phyloP scores from a whole-genome alignment of 2,797 vertebrate genomes.

The Mus minutoides region DNA sequence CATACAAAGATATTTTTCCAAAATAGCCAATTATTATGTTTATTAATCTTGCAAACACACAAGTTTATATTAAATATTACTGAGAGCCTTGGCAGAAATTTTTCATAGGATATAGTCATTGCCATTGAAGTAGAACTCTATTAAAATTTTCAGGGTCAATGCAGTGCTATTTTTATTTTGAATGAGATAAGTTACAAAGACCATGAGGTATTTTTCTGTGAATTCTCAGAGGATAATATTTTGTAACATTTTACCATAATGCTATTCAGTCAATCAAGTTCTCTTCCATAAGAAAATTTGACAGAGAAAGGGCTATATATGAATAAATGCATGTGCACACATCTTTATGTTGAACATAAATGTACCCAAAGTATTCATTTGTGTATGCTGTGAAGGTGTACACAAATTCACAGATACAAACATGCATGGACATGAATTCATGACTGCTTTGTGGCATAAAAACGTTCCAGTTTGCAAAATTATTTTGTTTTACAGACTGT shows the following conservation, averaged over 20 bases:
- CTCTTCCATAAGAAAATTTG: neutral
- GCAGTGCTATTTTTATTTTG: neutral
- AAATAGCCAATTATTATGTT: slow-evolving; percentile 49
- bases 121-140: neutral
- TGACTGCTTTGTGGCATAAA: neutral
- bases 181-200: neutral
- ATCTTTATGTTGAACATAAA: neutral
- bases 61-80: slow-evolving; percentile 6
- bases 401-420: neutral
- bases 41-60: slow-evolving; percentile 45
- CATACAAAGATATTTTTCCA: slow-evolving; percentile 55
- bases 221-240: slow-evolving; percentile 21
- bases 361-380: neutral
- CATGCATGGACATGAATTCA: neutral
- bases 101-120: neutral
- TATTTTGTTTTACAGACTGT: neutral
- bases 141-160: neutral
- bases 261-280: neutral
- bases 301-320: neutral
- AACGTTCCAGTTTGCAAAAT: neutral
- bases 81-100: neutral
- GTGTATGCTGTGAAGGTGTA: neutral
- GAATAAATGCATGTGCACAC: neutral
- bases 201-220: neutral
- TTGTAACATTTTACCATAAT: neutral